Evolutionary conservation across 2,113 vertebrate species (phyloP).

Genomic region (Dromiciops gliroides): DNA sequence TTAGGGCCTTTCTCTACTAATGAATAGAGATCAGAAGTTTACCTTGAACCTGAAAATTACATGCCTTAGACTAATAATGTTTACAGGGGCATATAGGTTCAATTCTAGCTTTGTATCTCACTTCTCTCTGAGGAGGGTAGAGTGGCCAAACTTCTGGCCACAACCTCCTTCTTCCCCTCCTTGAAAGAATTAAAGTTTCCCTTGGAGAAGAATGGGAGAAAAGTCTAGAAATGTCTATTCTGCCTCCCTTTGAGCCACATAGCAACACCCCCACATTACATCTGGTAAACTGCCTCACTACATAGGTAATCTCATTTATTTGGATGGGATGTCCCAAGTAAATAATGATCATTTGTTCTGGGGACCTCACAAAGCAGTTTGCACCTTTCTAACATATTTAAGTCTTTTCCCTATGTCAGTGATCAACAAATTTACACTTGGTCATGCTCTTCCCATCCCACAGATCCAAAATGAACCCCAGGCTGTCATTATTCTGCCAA

Average conservation of each 20-base stretch:
- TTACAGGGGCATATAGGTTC: background rate
- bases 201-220: background rate
- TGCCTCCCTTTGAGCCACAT: background rate
- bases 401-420: background rate
- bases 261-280: background rate
- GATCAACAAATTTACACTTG: background rate
- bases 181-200: background rate
- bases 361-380: background rate
- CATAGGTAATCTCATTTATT: background rate
- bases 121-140: background rate
- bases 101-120: background rate
- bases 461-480: background rate
- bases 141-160: background rate
- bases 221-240: background rate
- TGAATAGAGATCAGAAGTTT: background rate
- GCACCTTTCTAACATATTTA: background rate
- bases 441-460: background rate
- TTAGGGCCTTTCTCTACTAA: background rate
- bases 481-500: background rate
- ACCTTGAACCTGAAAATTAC: background rate
- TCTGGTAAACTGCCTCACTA: background rate
- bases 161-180: background rate
- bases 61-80: background rate
- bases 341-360: background rate
- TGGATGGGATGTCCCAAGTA: background rate